Percentiles rank a stretch among this genome's conserved stretches.
phyloP scores from a whole-genome alignment of 2,888 invertebrate species.

The Merodon equestris region DNA sequence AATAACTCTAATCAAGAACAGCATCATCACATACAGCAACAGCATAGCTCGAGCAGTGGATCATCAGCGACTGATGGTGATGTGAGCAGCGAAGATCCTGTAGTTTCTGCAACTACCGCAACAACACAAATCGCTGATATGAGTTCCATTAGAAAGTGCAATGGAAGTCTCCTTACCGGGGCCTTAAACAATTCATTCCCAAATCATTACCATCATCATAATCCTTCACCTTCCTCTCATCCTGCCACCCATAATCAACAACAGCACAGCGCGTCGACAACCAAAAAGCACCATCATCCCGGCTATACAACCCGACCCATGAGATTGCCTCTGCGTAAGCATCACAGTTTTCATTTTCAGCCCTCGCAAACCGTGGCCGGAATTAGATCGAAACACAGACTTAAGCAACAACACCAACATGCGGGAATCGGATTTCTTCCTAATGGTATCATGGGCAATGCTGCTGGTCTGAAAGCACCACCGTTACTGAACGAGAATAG shows the following conservation, averaged over 20 bases:
- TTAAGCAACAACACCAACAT: constrained; percentile 57
- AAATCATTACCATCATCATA: constrained; percentile 70
- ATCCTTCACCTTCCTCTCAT: too few species aligned
- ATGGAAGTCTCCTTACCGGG: constrained; percentile 35
- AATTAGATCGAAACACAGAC: constrained; percentile 66
- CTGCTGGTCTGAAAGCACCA: constrained; percentile 71
- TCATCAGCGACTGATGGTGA: constrained; percentile 60
- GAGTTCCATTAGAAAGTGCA: constrained; percentile 45
- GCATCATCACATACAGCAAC: constrained; percentile 68
- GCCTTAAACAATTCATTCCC: constrained; percentile 65
- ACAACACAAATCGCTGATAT: constrained; percentile 43
- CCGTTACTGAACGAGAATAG: constrained; percentile 76
- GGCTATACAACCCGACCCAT: constrained; percentile 73
- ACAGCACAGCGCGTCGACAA: constrained; percentile 21
- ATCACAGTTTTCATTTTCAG: constrained; percentile 79
- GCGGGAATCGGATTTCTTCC: constrained; percentile 17
- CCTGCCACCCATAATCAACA: constrained; percentile 3
- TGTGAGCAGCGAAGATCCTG: constrained; percentile 53
- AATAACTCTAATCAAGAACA: constrained; percentile 69
- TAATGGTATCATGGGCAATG: constrained; percentile 26
- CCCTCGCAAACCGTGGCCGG: constrained; percentile 76
- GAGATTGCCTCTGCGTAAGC: constrained; percentile 77
- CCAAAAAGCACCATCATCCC: constrained; percentile 63
- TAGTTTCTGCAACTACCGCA: constrained; percentile 2
- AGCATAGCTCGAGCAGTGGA: constrained; percentile 55